Conservation (phyloP, 2,797 vertebrate species). For the Lithobates sylvaticus region DNA sequence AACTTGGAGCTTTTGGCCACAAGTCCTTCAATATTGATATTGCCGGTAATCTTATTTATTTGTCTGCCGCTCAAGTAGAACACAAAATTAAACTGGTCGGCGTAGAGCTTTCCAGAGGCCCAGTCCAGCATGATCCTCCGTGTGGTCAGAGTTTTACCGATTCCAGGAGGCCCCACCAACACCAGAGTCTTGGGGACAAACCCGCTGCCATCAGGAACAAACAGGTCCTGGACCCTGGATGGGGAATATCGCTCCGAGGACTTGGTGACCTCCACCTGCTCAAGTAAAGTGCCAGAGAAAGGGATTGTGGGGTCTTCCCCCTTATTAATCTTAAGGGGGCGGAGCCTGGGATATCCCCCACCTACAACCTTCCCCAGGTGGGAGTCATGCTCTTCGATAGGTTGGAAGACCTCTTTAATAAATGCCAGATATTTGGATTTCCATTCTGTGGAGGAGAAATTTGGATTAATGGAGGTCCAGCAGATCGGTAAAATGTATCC, state of each 20-base stretch:
- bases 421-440: neutral
- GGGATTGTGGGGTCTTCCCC: neutral
- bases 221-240: accelerated
- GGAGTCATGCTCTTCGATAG: neutral
- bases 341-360: neutral
- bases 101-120: neutral
- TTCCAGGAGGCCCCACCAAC: conserved; percentile 49
- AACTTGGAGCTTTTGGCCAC: neutral
- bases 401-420: neutral
- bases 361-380: no score
- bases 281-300: neutral
- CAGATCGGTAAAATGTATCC: no score
- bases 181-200: neutral
- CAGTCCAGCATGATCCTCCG: conserved; percentile 66
- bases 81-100: neutral
- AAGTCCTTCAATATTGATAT: conserved; percentile 25
- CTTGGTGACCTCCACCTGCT: neutral
- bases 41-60: neutral
- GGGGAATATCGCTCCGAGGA: neutral
- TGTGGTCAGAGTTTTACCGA: conserved; percentile 46
- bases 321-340: neutral
- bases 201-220: neutral
- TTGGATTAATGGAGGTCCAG: no score
- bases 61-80: conserved; percentile 52
- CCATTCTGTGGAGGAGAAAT: neutral